Conservation (phyloP, 2,113 vertebrate species). For the Corydoras maculifer region DNA sequence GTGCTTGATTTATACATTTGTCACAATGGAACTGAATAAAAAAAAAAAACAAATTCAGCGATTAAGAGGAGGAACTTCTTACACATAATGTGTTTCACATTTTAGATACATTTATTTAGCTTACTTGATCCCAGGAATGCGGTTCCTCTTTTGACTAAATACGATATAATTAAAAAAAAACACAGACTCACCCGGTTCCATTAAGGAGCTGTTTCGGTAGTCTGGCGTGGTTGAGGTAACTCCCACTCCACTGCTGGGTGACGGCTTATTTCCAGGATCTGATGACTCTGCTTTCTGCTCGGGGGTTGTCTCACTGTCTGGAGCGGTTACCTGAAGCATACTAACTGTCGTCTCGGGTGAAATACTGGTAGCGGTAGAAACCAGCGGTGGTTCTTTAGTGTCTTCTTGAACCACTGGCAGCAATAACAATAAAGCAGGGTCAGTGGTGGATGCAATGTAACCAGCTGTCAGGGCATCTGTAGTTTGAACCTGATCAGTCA, state of each 20-base stretch:
- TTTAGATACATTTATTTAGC: too few species aligned
- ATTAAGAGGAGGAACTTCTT: too few species aligned
- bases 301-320: not conserved
- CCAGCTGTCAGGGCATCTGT: conserved; percentile 28
- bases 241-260: not conserved
- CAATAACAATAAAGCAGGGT: conserved; percentile 50
- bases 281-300: conserved; percentile 2
- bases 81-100: too few species aligned
- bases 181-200: conserved; percentile 27
- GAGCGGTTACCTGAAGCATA: conserved; percentile 14
- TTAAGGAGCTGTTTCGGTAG: not conserved
- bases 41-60: too few species aligned
- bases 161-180: not conserved
- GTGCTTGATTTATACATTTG: too few species aligned
- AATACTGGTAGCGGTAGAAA: conserved; percentile 27
- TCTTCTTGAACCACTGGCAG: conserved; percentile 46
- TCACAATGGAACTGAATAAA: too few species aligned
- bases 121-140: too few species aligned
- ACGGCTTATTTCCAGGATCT: conserved; percentile 3
- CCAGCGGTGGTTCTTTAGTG: not conserved
- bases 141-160: not conserved
- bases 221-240: not conserved
- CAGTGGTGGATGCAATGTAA: conserved; percentile 27
- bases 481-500: conserved; percentile 6
- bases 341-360: conserved; percentile 18